Conservation (phyloP, 2,888 invertebrate species). For the Scaptomyza tumidula region DNA sequence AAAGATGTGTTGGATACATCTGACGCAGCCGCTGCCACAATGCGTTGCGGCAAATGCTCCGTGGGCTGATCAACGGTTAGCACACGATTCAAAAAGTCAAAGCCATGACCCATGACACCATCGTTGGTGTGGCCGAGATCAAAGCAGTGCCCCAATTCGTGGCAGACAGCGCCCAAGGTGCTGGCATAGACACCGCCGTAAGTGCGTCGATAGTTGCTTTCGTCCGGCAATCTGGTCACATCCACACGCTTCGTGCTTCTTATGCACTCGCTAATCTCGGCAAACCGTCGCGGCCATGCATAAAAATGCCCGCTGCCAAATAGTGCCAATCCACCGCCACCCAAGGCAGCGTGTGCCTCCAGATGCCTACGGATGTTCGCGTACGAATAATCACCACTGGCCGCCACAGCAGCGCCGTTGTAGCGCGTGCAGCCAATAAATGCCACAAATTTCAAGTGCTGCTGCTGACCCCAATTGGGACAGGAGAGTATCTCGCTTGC, state of each 20-base stretch:
- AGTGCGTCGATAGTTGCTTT: constrained; percentile 95
- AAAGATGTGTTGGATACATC: not conserved
- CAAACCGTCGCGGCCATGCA: constrained; percentile 92
- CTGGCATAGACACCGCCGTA: constrained; percentile 95
- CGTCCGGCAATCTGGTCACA: constrained; percentile 91
- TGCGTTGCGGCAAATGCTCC: constrained; percentile 82
- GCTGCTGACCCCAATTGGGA: constrained; percentile 84
- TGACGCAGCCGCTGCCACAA: constrained; percentile 52
- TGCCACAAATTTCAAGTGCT: constrained; percentile 91
- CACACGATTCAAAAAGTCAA: constrained; percentile 92
- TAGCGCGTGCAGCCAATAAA: constrained; percentile 95
- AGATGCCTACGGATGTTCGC: constrained; percentile 89
- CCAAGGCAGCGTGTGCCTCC: constrained; percentile 94
- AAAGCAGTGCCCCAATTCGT: constrained; percentile 95
- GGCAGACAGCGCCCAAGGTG: constrained; percentile 95
- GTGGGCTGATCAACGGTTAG: constrained; percentile 88
- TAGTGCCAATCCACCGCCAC: constrained; percentile 95
- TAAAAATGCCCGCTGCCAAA: constrained; percentile 96
- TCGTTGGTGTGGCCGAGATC: constrained; percentile 95
- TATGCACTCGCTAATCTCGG: constrained; percentile 87
- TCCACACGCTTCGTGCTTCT: constrained; percentile 87
- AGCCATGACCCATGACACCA: constrained; percentile 97
- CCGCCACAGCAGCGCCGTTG: constrained; percentile 87
- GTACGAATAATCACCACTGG: constrained; percentile 87
- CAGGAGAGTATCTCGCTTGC: constrained; percentile 93